A percentile compares a stretch with the other conserved stretches of the same genome.
phyloP scores from a whole-genome alignment of 2,113 vertebrate genomes.

The Riparia riparia region DNA sequence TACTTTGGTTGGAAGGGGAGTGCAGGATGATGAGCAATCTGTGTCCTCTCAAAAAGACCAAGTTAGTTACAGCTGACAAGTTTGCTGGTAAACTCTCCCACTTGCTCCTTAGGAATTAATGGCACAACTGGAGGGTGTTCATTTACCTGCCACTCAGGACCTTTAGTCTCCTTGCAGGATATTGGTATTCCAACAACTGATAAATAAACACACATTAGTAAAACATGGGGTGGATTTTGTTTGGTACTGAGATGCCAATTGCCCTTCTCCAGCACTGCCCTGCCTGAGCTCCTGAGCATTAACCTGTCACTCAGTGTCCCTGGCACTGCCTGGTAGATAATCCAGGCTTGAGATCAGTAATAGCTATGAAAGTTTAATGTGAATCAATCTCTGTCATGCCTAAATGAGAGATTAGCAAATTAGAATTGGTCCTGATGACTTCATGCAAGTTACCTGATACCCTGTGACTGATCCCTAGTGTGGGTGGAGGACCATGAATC shows the following conservation, averaged over 20 bases:
- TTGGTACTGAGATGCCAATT: not conserved
- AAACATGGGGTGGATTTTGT: slow-evolving; percentile 18
- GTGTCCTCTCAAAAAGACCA: not conserved
- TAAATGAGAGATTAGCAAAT: not conserved
- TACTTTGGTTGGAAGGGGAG: not conserved
- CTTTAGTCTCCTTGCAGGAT: slow-evolving; percentile 18
- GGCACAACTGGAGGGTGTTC: slow-evolving; percentile 54
- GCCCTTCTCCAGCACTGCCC: not conserved
- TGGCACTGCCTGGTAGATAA: not conserved
- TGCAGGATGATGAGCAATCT: accelerated
- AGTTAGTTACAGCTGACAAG: slow-evolving; percentile 51
- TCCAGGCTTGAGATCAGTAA: not conserved
- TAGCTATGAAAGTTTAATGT: not conserved
- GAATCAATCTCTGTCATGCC: not conserved
- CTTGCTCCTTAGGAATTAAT: slow-evolving; percentile 31
- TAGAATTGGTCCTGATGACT: not conserved
- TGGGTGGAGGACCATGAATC: not conserved
- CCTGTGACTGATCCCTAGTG: not conserved
- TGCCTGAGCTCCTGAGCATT: not conserved
- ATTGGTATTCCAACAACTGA: slow-evolving; percentile 3
- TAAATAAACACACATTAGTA: not conserved
- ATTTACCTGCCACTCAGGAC: slow-evolving; percentile 43
- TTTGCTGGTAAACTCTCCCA: not conserved
- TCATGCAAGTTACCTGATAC: not conserved
- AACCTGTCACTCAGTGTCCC: not conserved